A percentile compares a stretch with the other conserved stretches of the same genome.
These are phyloP conservation scores for Bufo bufo DNA, from an alignment of 2,113 vertebrate genomes.

Conservation along the genomic window DNA sequence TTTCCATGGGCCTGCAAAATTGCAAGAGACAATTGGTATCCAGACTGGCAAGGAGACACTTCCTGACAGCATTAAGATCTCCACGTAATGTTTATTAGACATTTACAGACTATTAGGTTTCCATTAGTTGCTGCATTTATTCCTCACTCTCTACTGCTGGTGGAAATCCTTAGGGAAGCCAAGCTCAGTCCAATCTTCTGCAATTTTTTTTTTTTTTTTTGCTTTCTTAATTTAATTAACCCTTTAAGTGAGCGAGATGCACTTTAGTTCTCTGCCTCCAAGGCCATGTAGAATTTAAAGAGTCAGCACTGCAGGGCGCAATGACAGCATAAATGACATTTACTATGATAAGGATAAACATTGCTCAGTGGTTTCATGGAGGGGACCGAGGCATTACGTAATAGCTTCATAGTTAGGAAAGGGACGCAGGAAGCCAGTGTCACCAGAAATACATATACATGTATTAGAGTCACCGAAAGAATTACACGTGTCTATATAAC, in stretches of 20 bases:
- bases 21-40: not conserved
- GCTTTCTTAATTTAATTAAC: constrained; percentile 39
- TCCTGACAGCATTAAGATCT: constrained; percentile 18
- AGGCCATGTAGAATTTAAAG: constrained; percentile 27
- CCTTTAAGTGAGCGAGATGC: constrained; percentile 28
- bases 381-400: constrained; percentile 20
- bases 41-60: constrained; percentile 13
- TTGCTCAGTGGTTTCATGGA: not conserved
- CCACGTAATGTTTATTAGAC: constrained; percentile 31
- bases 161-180: constrained; percentile 32
- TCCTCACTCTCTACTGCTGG: constrained; percentile 5
- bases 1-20: constrained; percentile 41
- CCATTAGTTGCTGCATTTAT: constrained; percentile 40
- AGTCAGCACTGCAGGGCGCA: not conserved
- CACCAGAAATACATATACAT: not conserved
- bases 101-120: constrained; percentile 42
- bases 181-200: constrained; percentile 17
- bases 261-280: not conserved
- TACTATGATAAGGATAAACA: not conserved
- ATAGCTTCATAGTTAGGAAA: not conserved
- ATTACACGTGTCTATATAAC: not conserved
- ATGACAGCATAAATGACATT: not conserved
- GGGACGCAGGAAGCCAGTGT: not conserved
- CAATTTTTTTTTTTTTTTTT: not conserved
- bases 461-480: not conserved